These are phyloP conservation scores for Drosophila santomea DNA, from an alignment of 1,140 invertebrate species.

Conservation along the genomic window DNA sequence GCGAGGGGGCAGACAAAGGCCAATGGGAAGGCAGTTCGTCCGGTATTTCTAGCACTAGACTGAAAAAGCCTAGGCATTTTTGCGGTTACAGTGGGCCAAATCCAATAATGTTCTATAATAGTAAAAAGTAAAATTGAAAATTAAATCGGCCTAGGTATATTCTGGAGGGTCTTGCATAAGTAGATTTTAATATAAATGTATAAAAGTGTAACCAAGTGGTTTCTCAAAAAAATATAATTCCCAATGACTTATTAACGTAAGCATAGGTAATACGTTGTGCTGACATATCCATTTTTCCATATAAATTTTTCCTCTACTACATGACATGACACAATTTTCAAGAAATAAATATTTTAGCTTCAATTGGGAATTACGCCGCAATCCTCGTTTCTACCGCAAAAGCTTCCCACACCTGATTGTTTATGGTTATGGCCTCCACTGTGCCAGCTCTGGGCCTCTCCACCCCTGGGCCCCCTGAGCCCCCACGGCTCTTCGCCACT, in stretches of 20 bases:
- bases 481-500: neutral
- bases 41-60: conserved; percentile 24
- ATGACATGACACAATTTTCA: conserved; percentile 21
- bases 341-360: conserved; percentile 23
- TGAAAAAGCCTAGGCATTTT: conserved; percentile 59
- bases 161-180: too few species aligned
- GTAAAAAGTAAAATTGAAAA: too few species aligned
- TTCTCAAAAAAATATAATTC: too few species aligned
- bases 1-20: conserved; percentile 45
- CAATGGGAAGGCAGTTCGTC: conserved; percentile 63
- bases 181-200: too few species aligned
- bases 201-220: too few species aligned
- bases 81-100: conserved; percentile 41
- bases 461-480: neutral
- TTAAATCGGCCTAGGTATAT: too few species aligned
- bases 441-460: conserved; percentile 40
- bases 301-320: conserved; percentile 10
- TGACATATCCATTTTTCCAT: conserved; percentile 4
- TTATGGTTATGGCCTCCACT: conserved; percentile 63
- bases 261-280: too few species aligned
- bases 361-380: conserved; percentile 30
- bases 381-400: conserved; percentile 17
- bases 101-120: too few species aligned
- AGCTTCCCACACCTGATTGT: conserved; percentile 60
- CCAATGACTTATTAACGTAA: too few species aligned